phyloP scores from a whole-genome alignment of 2,113 vertebrate species.

The Phrynocephalus versicolor region DNA sequence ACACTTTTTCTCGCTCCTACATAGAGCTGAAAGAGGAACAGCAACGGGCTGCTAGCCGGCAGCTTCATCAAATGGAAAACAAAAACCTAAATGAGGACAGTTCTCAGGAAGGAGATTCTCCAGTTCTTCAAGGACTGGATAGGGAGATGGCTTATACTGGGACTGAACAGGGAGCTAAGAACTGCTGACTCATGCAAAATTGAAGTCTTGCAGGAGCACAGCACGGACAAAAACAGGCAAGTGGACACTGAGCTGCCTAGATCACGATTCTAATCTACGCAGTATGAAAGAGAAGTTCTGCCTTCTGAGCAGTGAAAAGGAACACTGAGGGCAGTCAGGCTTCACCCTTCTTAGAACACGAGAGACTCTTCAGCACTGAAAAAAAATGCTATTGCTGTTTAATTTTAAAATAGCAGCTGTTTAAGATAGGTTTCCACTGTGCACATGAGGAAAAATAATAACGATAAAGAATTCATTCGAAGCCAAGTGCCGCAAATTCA shows the following conservation, averaged over 20 bases:
- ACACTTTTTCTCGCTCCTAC: conserved; percentile 96
- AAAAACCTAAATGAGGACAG: conserved; percentile 70
- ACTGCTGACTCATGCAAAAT: conserved; percentile 6
- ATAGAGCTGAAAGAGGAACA: conserved; percentile 93
- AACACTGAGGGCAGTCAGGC: conserved; percentile 7
- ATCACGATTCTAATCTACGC: neutral
- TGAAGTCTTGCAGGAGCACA: conserved; percentile 38
- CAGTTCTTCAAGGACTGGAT: conserved; percentile 30
- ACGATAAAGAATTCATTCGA: neutral
- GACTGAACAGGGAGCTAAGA: conserved; percentile 38
- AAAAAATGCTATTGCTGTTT: neutral
- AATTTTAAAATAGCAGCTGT: neutral
- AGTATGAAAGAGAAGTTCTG: neutral
- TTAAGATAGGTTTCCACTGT: neutral
- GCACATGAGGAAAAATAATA: neutral
- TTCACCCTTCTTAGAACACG: conserved; percentile 28
- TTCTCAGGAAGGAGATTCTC: conserved; percentile 65
- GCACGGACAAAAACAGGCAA: conserved; percentile 37
- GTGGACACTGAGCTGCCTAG: neutral
- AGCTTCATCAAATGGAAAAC: conserved; percentile 73
- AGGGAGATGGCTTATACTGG: fast-evolving
- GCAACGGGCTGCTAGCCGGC: conserved; percentile 75
- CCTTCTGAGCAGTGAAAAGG: neutral
- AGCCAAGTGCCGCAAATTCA: neutral
- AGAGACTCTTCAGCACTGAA: conserved; percentile 4